Base-by-base conservation (phyloP, 2,888 invertebrate genomes). In the Hirtodrosophila alboralis region DNA sequence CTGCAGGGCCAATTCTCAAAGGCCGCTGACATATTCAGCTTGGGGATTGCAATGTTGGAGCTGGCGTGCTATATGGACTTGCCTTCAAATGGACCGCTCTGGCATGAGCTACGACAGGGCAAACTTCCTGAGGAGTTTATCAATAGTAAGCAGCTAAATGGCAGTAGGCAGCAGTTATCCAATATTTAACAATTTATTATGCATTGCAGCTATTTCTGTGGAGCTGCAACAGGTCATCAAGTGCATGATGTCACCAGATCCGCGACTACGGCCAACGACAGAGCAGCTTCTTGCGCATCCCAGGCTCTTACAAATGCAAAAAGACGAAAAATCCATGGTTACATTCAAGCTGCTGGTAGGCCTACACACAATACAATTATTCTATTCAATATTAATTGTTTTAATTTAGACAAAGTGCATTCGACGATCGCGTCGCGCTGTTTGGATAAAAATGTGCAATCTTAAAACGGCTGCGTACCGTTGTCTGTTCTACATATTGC, bases 11-110 rank as follows among this genome's bases (percentile, higher is more conserved):
- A 91, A 30, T 94, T 94, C 85, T 92, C 93, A 2, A 93, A 93
- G 73, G 92, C 94, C 13, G 95, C 94, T 14, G 95, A 96, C 89
- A 93, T 95, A 36, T 95, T 95, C 86, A 94, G 95, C 79, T 89
- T 96, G 38, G 95, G 95, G 3, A 93, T 96, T 69, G 93, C 94
- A 3, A 92, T 95, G 63, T 87, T 96, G 44, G 95, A 96, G 87
- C 85, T 95, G 33, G 93, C 94, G 1, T 93, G 93, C 68, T 94
- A 94, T 89, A 91, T 95, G 59, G 93, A 94, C 69, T 89, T 96
- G 52, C 95, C 95, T 0, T 90, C 92, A 31, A 92, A 93, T 71
- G 95, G 95, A 1, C 92, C 92, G 0, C 90, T 93, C 18, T 96
- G 95, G 95, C 94, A 94, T 74, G 88, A 92, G 44, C 87, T 95